These are phyloP conservation scores for Metallyticus violacea DNA, from an alignment of 2,888 invertebrate species.

Conservation along the genomic window DNA sequence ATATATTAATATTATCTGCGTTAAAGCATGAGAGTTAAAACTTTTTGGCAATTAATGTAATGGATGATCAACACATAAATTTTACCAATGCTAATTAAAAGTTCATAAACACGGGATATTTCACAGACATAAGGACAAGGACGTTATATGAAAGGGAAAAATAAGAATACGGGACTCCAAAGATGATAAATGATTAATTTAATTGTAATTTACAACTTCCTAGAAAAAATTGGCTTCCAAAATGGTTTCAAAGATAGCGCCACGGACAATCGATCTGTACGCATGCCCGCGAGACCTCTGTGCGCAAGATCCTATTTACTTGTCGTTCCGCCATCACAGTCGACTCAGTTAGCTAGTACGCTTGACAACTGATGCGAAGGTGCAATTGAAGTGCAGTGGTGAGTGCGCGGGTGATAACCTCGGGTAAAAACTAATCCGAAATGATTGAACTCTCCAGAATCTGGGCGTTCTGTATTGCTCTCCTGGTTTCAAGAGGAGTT, in stretches of 20 bases:
- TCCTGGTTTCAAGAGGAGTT: slow-evolving; percentile 25
- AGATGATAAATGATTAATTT: no score
- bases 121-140: no score
- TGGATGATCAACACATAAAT: no score
- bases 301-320: not conserved
- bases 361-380: not conserved
- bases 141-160: no score
- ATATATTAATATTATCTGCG: no score
- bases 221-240: no score
- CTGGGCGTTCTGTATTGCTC: slow-evolving; percentile 23
- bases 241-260: not conserved
- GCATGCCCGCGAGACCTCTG: not conserved
- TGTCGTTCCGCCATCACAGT: not conserved
- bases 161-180: no score
- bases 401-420: slow-evolving; percentile 8
- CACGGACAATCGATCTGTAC: not conserved
- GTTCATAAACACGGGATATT: no score
- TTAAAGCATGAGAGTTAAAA: no score
- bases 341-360: not conserved
- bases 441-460: slow-evolving; percentile 26
- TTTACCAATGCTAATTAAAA: no score
- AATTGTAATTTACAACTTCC: no score
- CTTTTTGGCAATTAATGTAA: no score
- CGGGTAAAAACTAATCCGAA: slow-evolving; percentile 11
- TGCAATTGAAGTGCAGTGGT: not conserved